These are phyloP conservation scores for Conistra vaccinii DNA, from an alignment of 2,888 invertebrate genomes.

Conservation along the genomic window DNA sequence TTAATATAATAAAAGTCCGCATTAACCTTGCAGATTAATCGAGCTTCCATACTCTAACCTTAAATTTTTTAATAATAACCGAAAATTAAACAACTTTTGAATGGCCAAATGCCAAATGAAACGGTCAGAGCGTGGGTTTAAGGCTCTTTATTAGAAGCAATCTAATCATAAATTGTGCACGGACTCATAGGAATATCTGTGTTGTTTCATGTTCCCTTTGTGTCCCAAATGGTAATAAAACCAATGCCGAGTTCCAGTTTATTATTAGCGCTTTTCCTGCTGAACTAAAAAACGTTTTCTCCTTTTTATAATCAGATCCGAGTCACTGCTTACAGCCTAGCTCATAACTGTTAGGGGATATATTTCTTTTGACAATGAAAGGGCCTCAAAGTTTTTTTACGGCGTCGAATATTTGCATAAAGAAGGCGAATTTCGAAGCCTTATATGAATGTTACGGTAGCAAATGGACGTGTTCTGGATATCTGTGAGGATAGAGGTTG, in stretches of 20 bases:
- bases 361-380: slow-evolving; percentile 52
- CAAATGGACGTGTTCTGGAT: slow-evolving; percentile 33
- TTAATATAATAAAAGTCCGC: slow-evolving; percentile 4
- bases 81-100: slow-evolving; percentile 27
- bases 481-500: slow-evolving; percentile 26
- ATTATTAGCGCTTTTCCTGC: slow-evolving; percentile 30
- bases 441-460: slow-evolving; percentile 16
- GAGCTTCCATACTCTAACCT: neutral
- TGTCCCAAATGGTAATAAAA: slow-evolving; percentile 42
- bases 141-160: slow-evolving; percentile 33
- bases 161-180: slow-evolving; percentile 41
- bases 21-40: slow-evolving; percentile 21
- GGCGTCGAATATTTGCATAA: slow-evolving; percentile 35
- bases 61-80: slow-evolving; percentile 36
- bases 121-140: neutral
- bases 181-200: slow-evolving; percentile 35
- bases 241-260: slow-evolving; percentile 29
- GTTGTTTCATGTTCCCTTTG: slow-evolving; percentile 46
- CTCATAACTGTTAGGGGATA: slow-evolving; percentile 37
- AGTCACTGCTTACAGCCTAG: slow-evolving; percentile 39
- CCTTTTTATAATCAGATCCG: slow-evolving; percentile 40
- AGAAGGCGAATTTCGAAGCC: slow-evolving; percentile 21
- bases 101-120: slow-evolving; percentile 34
- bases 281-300: slow-evolving; percentile 44
- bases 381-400: slow-evolving; percentile 49